Percentiles rank a stretch among this genome's conserved stretches.
Evolutionary conservation across 2,797 vertebrate genomes (phyloP).

Genomic region (Ctenopoma kingsleyae): DNA sequence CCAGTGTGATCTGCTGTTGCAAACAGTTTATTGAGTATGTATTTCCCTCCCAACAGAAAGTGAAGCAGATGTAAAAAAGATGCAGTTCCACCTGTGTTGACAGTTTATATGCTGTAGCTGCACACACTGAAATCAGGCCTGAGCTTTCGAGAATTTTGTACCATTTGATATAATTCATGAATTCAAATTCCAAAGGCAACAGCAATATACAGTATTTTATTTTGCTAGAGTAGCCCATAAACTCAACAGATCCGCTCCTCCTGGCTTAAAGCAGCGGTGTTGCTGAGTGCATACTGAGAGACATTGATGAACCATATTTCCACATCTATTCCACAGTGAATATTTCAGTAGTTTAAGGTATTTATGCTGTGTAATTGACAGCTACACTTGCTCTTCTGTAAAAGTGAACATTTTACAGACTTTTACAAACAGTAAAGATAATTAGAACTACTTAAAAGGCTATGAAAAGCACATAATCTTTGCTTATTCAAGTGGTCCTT

Average conservation of each 20-base stretch:
- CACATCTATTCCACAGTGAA: constrained; percentile 38
- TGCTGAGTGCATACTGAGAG: constrained; percentile 19
- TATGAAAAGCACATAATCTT: constrained; percentile 28
- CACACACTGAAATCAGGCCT: constrained; percentile 39
- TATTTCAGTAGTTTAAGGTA: constrained; percentile 39
- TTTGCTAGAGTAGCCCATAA: constrained; percentile 29
- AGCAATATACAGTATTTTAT: constrained; percentile 37
- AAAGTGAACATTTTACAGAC: constrained; percentile 29
- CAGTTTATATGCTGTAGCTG: constrained; percentile 49
- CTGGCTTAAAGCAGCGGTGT: constrained; percentile 33
- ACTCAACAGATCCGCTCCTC: background rate
- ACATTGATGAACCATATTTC: constrained; percentile 23
- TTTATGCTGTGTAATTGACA: constrained; percentile 46
- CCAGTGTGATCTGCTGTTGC: constrained; percentile 16
- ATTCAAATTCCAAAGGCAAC: constrained; percentile 53
- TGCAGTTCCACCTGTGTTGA: constrained; percentile 17
- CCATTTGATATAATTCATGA: constrained; percentile 30
- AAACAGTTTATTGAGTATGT: constrained; percentile 45
- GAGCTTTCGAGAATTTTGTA: constrained; percentile 21
- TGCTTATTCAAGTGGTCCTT: constrained; percentile 40
- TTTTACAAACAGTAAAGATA: constrained; percentile 19
- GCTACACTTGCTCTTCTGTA: constrained; percentile 35
- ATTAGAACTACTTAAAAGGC: constrained; percentile 34
- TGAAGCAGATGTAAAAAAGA: constrained; percentile 43
- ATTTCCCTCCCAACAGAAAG: constrained; percentile 25